Base-by-base conservation (phyloP, 2,797 vertebrate genomes). In the Pachyuromys duprasi region DNA sequence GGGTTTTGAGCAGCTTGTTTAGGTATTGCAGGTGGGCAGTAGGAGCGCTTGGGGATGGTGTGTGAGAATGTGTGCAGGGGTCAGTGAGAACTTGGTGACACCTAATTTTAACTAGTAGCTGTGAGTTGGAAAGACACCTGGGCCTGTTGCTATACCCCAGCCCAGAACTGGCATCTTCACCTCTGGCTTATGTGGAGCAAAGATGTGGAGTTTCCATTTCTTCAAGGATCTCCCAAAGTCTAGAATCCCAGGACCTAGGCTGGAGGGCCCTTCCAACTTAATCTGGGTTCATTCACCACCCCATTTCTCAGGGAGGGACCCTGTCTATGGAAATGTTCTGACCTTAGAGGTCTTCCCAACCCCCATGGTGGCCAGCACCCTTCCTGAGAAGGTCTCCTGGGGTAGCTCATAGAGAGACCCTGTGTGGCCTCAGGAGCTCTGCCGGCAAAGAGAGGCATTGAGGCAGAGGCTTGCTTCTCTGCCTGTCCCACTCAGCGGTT, bases 311-410 rank as follows among this genome's bases (percentile, higher is more conserved):
- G 39, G 53, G 42, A n/a, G 15, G 49, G 39, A n/a, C 24, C 31
- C 60, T 55, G 70, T 42, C 0, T 18, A 26, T 1, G 2, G 33
- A 36, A 55, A 55, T 9, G 31, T 24, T 60, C 55, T 18, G 57
- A 79, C 42, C 62, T 89, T 33, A 9, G 42, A 15, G 33, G 8
- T 28, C 60, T 36, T 62, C 11, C 60, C 65, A 53, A 69, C n/a
- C 28, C 8, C 13, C 4, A 0, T 33, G 2, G 1, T 9, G 57
- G 53, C 42, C 5, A 0, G 33, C 12, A 31, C 57, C 79, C 6
- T n/a, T 78, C 20, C 76, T 39, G 42, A n/a, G 14, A 67, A 20
- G 28, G 18, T 31, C 49, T 83, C 22, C 8, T 33, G 28, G 93
- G 5, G 20, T 72, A 45, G 83, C 33, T 87, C 39, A 42, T 39